Percentiles rank a stretch among this genome's conserved stretches.
Evolutionary conservation across 2,113 vertebrate genomes (phyloP).

Genomic region (Bubalus kerabau): DNA sequence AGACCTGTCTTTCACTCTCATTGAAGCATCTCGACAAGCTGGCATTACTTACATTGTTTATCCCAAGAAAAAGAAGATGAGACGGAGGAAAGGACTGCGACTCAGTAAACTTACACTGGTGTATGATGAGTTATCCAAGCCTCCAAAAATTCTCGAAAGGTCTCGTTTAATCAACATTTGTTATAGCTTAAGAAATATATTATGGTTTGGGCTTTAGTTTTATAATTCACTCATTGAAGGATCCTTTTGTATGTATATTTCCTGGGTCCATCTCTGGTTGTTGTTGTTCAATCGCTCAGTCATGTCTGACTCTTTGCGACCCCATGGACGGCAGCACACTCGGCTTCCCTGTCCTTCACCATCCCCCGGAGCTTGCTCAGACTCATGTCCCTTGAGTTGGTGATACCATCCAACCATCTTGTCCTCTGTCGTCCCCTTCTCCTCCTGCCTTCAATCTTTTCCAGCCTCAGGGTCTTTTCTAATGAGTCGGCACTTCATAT

Average conservation of each 20-base stretch:
- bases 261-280: neutral
- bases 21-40: conserved; percentile 55
- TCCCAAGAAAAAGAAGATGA: conserved; percentile 58
- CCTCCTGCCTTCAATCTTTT: neutral
- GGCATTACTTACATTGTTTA: conserved; percentile 56
- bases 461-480: neutral
- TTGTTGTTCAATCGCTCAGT: neutral
- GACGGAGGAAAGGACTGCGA: conserved; percentile 51
- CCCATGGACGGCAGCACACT: neutral
- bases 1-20: neutral
- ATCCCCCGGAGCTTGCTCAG: neutral
- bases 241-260: neutral
- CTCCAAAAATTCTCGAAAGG: conserved; percentile 67
- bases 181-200: conserved; percentile 38
- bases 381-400: neutral
- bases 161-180: conserved; percentile 48
- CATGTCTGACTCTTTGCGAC: neutral
- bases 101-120: conserved; percentile 58
- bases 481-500: neutral
- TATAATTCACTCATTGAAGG: neutral
- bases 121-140: conserved; percentile 68
- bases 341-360: neutral
- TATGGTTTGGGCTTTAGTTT: conserved; percentile 21
- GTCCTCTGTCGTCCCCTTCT: neutral
- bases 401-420: neutral